Evolutionary conservation across 2,888 invertebrate species (phyloP), one percentile per base, ranked within the genome.

Genomic region (Arrhopalites spinosus): DNA sequence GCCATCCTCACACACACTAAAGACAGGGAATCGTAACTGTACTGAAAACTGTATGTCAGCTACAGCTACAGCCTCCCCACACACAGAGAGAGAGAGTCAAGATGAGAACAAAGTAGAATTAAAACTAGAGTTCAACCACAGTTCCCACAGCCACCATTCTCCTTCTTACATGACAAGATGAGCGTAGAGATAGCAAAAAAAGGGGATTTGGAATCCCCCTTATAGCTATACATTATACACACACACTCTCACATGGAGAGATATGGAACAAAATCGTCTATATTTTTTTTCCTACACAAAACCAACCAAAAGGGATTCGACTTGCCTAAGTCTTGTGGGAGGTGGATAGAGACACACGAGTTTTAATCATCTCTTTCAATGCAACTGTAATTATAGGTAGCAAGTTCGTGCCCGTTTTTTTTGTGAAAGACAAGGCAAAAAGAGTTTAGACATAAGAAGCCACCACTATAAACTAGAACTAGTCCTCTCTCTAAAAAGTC

Each of bases 341-440:
- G 36, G n/a, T n/a, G 36, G 36, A 36, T 36, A 36, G 36, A 36
- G 36, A 66, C 68, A 47, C 70, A 56, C 56, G 53, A 59, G 56
- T 70, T 70, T 70, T 70, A 70, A 70, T 70, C 70, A 70, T 70
- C 56, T 70, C 8, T n/a, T n/a, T 56, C 70, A 56, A 29, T 70
- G 70, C 59, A 56, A n/a, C 56, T 8, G 69, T 69, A 69, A 69
- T 69, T 69, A 53, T 69, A 69, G 69, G 69, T 50, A 20, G 30
- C 11, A 27, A 30, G n/a, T 30, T 53, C 23, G 69, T 36, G 25
- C 23, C 23, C 29, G 64, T 30, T 36, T 36, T 36, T 11, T 11
- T 36, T 11, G 36, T n/a, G n/a, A n/a, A n/a, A 36, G 36, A 36
- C 36, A 36, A 36, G 36, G 36, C 36, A 36, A 36, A n/a, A n/a